Base-by-base conservation (phyloP, 2,888 invertebrate species). In the Drosophila barbarae region DNA sequence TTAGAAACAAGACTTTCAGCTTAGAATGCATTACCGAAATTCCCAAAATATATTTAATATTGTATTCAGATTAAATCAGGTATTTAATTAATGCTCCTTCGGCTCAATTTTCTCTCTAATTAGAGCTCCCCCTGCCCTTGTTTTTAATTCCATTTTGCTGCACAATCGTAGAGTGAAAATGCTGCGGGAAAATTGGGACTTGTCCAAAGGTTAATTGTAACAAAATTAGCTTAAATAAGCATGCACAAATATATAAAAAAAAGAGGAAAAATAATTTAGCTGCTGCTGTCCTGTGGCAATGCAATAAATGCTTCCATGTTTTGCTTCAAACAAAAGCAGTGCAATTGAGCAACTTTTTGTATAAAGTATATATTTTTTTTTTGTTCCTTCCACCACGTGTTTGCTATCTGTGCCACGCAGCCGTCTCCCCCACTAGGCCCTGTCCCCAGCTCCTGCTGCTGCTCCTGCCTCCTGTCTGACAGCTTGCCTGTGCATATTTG, bases 401-500 rank as follows among this genome's bases (percentile, higher is more conserved):
- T 61, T 60, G 59, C 59, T 60, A 60, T 60, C 59, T 60, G 59
- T 60, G 61, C 61, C 59, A 39, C 26, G 55, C 61, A 39, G 46
- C 2, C 30, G 13, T 32, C 44, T 8, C 3, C 3, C 35, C 6
- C 13, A 21, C 5, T 9, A 13, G 35, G 7, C 2, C 34, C 35
- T 35, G 35, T 12, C 7, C 7, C 13, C 34, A 5, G 12, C 8
- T 15, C 10, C 15, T 15, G 12, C 10, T 28, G 4, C 26, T 21
- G 15, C 21, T 23, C 65, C 51, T 54, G 51, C 58, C 66, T 41
- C 65, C 65, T 58, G 65, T 47, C 72, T 66, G 66, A 49, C 42
- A 59, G 57, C 35, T 38, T 64, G 74, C 70, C 69, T 81, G 70
- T 83, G 84, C 82, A 70, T 82, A 79, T 84, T 71, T 84, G 83